These are phyloP conservation scores for cattle (Bos taurus) DNA, from an alignment of 2,113 vertebrate genomes.

Conservation along the genomic window DNA sequence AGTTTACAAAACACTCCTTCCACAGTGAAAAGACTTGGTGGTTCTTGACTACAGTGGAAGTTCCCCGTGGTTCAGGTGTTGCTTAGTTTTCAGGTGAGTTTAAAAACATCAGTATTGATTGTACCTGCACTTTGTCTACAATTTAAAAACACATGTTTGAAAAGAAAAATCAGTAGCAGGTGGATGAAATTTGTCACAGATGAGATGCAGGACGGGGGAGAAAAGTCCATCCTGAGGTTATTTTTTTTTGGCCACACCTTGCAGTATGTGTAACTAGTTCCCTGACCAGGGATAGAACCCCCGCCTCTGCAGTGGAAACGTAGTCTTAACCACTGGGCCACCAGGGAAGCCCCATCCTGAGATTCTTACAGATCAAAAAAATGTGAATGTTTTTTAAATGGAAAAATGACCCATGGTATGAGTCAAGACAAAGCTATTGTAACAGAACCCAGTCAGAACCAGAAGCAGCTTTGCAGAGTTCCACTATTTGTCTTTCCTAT, in stretches of 20 bases:
- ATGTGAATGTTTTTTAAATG: neutral
- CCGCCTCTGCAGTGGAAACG: neutral
- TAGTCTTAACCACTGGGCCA: neutral
- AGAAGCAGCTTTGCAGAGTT: neutral
- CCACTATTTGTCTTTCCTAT: neutral
- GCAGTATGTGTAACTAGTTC: neutral
- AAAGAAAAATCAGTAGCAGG: neutral
- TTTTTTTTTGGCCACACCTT: neutral
- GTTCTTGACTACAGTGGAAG: neutral
- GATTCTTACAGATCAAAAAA: neutral
- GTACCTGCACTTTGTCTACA: neutral
- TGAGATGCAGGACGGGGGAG: neutral
- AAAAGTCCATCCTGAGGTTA: neutral
- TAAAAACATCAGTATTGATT: neutral
- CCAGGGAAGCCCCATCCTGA: neutral
- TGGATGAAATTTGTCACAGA: neutral
- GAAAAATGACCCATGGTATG: neutral
- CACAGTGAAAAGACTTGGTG: neutral
- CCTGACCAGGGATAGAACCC: neutral
- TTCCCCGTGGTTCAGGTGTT: neutral
- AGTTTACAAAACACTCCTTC: conserved; percentile 13
- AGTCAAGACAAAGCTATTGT: neutral
- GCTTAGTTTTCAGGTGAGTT: neutral
- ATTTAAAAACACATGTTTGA: neutral
- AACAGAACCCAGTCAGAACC: neutral